These are phyloP conservation scores for Pseudochaenichthys georgianus DNA, from an alignment of 2,797 vertebrate genomes.

Conservation along the genomic window DNA sequence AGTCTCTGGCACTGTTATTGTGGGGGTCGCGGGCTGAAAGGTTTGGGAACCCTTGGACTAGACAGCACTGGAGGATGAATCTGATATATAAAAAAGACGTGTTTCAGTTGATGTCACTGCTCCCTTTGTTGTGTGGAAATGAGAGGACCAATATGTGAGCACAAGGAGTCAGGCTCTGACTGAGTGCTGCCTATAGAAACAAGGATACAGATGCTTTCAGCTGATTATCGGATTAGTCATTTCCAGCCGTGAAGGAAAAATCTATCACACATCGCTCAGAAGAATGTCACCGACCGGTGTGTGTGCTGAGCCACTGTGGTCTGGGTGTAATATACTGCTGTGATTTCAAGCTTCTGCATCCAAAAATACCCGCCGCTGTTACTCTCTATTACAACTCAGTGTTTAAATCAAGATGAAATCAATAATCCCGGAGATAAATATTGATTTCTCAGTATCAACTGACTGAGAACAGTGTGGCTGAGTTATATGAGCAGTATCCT, in stretches of 20 bases:
- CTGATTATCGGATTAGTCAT: constrained; percentile 64
- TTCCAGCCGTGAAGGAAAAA: constrained; percentile 68
- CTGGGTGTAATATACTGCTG: not conserved
- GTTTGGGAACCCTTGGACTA: too few species aligned
- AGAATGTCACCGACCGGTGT: constrained; percentile 15
- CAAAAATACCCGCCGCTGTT: not conserved
- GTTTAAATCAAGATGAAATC: constrained; percentile 72
- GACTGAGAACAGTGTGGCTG: constrained; percentile 33
- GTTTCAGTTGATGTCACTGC: not conserved
- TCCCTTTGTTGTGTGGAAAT: not conserved
- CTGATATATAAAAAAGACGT: not conserved
- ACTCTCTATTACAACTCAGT: constrained; percentile 48
- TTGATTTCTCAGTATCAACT: constrained; percentile 52
- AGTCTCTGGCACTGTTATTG: too few species aligned
- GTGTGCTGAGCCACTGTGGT: constrained; percentile 1
- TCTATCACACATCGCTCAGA: constrained; percentile 37
- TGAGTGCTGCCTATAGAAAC: constrained; percentile 42
- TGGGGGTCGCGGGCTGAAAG: too few species aligned
- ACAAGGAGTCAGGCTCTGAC: constrained; percentile 16
- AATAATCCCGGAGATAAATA: constrained; percentile 64
- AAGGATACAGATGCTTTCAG: constrained; percentile 19
- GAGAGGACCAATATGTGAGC: constrained; percentile 30
- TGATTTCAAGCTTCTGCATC: constrained; percentile 9
- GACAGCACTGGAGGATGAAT: not conserved
- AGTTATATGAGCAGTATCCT: constrained; percentile 31